Percentiles rank a stretch among this genome's conserved stretches.
Conservation (phyloP, 2,113 vertebrate genomes). For the Tetrao urogallus region DNA sequence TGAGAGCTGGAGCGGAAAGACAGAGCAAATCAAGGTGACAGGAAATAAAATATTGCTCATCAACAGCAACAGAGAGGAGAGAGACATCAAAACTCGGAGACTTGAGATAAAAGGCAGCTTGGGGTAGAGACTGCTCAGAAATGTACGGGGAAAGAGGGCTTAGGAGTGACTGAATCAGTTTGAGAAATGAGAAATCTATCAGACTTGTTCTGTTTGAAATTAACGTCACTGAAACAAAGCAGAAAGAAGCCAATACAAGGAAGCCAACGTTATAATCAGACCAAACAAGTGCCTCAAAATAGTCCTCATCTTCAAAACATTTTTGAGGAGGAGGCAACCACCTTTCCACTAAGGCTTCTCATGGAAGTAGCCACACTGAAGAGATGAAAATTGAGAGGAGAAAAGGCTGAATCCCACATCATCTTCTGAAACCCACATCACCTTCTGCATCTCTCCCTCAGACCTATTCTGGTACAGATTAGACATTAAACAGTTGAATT, state of each 20-base stretch:
- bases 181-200: neutral
- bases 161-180: neutral
- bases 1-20: slow-evolving; percentile 21
- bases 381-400: neutral
- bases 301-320: neutral
- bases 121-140: neutral
- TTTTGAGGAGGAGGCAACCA: neutral
- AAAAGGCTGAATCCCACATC: neutral
- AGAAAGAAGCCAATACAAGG: neutral
- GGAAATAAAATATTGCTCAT: slow-evolving; percentile 50
- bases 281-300: neutral
- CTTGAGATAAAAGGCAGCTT: neutral
- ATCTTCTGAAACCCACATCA: neutral
- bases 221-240: fast-evolving
- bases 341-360: neutral
- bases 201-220: neutral
- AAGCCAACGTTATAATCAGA: neutral
- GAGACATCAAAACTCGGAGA: neutral
- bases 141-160: neutral
- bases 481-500: neutral
- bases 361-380: neutral
- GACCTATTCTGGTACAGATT: neutral
- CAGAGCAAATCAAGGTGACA: slow-evolving; percentile 39
- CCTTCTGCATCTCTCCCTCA: neutral
- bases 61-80: slow-evolving; percentile 1